phyloP scores from a whole-genome alignment of 2,113 vertebrate genomes.

The Onychostruthus taczanowskii region DNA sequence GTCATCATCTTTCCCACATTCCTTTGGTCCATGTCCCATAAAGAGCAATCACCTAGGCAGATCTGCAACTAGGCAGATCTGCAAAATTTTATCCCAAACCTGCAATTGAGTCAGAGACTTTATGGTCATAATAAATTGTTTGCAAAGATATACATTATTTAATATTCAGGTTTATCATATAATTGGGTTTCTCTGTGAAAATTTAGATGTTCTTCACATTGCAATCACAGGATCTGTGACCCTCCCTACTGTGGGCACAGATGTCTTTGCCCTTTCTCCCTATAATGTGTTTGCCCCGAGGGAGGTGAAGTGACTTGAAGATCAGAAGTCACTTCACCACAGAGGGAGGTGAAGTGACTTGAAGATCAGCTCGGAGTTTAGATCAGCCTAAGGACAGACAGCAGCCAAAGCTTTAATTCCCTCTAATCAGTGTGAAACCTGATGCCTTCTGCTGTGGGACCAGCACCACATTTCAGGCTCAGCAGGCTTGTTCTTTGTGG shows the following conservation, averaged over 20 bases:
- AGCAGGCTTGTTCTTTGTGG: not conserved
- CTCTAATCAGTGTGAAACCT: not conserved
- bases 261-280: not conserved
- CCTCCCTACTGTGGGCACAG: not conserved
- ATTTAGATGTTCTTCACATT: not conserved
- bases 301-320: not conserved
- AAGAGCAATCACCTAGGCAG: not conserved
- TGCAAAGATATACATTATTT: not conserved
- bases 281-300: accelerated
- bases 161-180: not conserved
- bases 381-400: not conserved
- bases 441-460: not conserved
- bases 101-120: not conserved
- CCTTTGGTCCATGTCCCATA: not conserved
- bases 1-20: not conserved
- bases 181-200: not conserved
- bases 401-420: not conserved
- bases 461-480: not conserved
- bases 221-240: not conserved
- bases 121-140: not conserved
- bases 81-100: not conserved
- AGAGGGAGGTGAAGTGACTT: not conserved
- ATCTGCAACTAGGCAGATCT: not conserved
- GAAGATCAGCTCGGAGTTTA: not conserved
- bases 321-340: too few species aligned